Evolutionary conservation across 2,888 invertebrate species (phyloP), one percentile per base, ranked within the genome.

Genomic region (Rhaphigaster nebulosa): DNA sequence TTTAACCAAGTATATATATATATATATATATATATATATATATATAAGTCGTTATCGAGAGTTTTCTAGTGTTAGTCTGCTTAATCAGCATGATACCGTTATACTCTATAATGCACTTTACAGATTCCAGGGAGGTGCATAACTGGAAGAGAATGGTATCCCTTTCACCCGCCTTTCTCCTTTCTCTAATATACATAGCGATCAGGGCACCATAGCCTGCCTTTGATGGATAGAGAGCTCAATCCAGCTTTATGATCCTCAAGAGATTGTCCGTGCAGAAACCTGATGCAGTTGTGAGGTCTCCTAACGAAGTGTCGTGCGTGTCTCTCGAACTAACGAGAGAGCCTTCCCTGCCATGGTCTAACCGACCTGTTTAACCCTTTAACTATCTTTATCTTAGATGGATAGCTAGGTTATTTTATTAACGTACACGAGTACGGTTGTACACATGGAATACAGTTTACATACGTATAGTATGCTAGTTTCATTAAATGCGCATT

Each of bases 181-280:
- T 84, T 84, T 84, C 84, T 50, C 84, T 84, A 41, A 84, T 84
- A 84, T 84, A 84, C 84, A 84, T 84, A 84, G 84, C 84, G n/a
- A 84, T 84, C 45, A 18, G 8, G 6, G 41, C 23, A 45, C 80
- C 45, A 80, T 45, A 38, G n/a, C n/a, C n/a, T 45, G 45, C 45
- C 84, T 84, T 45, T n/a, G 84, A 84, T 45, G 84, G 84, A 45
- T 41, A 84, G 45, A 45, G 45, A 84, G 84, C 70, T 38, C 18
- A 29, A 15, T 65, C 65, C 34, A 12, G 34, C 5, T 65, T 65
- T 65, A 65, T 65, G 29, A 12, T 65, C 60, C 4, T 12, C 10
- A 15, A 65, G 65, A 8, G 70, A 76, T 76, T 76, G 70, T 76
- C 34, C 65, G 3, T 15, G 29, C 15, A 29, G n/a, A 29, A 29